Conservation (phyloP, 2,113 vertebrate species). For the Muntiacus muntjak region DNA sequence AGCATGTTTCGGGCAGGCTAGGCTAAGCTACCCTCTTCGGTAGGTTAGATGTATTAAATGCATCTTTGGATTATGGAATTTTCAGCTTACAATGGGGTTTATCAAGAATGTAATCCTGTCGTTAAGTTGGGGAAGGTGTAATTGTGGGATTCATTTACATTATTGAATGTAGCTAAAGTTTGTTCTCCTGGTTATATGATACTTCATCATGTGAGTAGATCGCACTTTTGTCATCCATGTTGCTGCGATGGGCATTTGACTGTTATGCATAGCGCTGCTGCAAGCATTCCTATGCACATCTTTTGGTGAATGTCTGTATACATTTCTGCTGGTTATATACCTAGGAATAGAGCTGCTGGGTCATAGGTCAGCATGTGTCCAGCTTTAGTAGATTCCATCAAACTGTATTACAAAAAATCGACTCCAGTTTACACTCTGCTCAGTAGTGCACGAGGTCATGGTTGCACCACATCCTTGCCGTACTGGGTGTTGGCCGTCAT, state of each 20-base stretch:
- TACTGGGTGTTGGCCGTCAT: rapidly evolving
- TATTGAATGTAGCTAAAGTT: not conserved
- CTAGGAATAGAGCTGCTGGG: not conserved
- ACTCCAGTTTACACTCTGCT: not conserved
- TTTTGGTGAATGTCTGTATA: not conserved
- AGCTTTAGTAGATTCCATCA: not conserved
- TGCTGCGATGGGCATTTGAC: not conserved
- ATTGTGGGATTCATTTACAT: not conserved
- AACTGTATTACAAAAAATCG: not conserved
- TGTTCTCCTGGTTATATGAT: not conserved
- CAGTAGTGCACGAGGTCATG: too few relatives aligned
- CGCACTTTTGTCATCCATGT: not conserved
- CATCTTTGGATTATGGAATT: not conserved
- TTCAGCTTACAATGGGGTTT: not conserved
- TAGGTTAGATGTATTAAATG: not conserved
- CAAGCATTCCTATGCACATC: rapidly evolving
- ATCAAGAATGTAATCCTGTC: not conserved
- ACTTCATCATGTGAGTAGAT: not conserved
- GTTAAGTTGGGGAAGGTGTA: not conserved
- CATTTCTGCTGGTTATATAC: not conserved
- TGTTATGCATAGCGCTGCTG: rapidly evolving
- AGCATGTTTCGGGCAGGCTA: not conserved
- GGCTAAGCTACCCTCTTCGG: not conserved
- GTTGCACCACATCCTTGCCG: not conserved
- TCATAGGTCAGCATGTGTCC: not conserved